Base-by-base conservation (phyloP, 2,113 vertebrate genomes). In the Ochotona curzoniae region DNA sequence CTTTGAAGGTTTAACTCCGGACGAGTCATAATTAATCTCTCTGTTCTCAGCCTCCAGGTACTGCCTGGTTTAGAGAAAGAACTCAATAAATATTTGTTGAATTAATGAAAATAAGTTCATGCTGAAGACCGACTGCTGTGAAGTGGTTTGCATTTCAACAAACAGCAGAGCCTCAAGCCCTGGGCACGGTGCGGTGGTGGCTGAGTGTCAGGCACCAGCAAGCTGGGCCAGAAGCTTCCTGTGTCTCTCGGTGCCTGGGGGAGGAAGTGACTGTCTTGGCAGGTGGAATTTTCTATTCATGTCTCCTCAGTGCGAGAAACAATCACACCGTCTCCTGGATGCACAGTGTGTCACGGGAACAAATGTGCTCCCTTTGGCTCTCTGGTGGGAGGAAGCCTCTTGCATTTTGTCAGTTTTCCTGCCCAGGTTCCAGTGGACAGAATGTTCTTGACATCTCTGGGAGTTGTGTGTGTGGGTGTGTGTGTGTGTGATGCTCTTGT, bases 261-360 rank as follows among this genome's bases (percentile, higher is more conserved):
- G 89, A 94, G 84, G 95, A 91, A 80, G 60, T 2, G 20, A 74
- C 44, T 81, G 51, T 64, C 78, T 93, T 78, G 84, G 91, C 83
- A 96, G 95, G 94, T 95, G 81, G 96, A 95, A 92, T 95, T 95
- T 96, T 97, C 95, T 95, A 85, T 75, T 84, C 76, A 60, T 13
- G 57, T 63, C 81, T 95, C 84, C 83, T 80, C 57, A 14, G 75
- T 69, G 86, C 60, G 82, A 87, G 91, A 69, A 87, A 38, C 89
- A 91, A 82, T 92, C 78, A 70, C 20, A 1, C n/a, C 94, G 89
- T 86, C 76, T 96, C 61, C 81, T 73, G 86, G 74, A 96, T 96
- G 81, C 35, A 81, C 51, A 92, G 60, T 64, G 83, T 95, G 95
- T 95, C 95, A 85, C 84, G 88, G 95, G 95, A 96, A 96, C 87